These are phyloP conservation scores for Sterna hirundo DNA, from an alignment of 2,113 vertebrate species.

Conservation along the genomic window DNA sequence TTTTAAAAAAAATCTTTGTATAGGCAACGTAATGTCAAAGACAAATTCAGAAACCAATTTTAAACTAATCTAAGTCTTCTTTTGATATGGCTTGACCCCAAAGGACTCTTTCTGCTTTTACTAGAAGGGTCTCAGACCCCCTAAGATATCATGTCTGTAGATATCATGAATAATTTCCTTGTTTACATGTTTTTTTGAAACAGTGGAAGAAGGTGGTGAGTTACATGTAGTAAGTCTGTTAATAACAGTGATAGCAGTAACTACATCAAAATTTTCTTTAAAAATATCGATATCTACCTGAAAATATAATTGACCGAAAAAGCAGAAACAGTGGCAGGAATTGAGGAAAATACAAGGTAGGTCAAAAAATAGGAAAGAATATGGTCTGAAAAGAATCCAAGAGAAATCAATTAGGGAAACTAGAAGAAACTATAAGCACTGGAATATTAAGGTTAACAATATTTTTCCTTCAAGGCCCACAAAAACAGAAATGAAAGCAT, in stretches of 20 bases:
- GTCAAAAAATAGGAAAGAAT: neutral
- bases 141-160: neutral
- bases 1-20: neutral
- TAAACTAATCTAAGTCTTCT: neutral
- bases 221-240: neutral
- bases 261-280: neutral
- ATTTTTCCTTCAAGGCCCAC: conserved; percentile 25
- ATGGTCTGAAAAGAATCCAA: neutral
- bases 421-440: neutral
- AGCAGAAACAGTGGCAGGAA: neutral
- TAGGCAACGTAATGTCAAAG: neutral
- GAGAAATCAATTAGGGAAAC: neutral
- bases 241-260: neutral
- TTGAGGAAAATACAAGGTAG: neutral
- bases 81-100: neutral
- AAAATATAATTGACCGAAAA: neutral
- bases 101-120: neutral
- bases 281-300: neutral
- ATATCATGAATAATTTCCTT: neutral
- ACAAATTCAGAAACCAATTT: neutral
- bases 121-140: neutral
- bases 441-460: neutral
- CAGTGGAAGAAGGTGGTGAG: neutral
- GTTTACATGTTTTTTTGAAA: neutral
- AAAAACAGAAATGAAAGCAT: neutral